A percentile compares a stretch with the other conserved stretches of the same genome.
Conservation (phyloP, 2,888 invertebrate species). For the Eueremaeus valkanovi region DNA sequence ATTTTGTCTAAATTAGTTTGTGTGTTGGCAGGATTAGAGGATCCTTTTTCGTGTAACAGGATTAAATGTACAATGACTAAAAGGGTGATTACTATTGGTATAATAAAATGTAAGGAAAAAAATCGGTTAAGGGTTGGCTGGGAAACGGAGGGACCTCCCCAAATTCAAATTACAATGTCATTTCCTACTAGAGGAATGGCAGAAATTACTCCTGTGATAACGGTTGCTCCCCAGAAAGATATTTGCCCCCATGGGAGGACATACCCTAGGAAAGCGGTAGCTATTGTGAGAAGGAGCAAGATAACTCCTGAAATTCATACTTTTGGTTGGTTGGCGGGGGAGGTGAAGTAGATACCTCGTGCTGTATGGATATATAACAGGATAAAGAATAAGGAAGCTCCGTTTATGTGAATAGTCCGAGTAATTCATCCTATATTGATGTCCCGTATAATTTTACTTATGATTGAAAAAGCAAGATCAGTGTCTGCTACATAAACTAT, state of each 20-base stretch:
- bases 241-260: constrained; percentile 75
- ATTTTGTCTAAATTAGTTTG: constrained; percentile 66
- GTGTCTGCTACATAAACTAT: constrained; percentile 66
- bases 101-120: constrained; percentile 67
- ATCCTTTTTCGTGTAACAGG: constrained; percentile 65
- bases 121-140: constrained; percentile 72
- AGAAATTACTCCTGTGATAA: constrained; percentile 71
- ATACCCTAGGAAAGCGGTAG: constrained; percentile 71
- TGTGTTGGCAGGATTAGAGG: constrained; percentile 64
- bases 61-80: constrained; percentile 63
- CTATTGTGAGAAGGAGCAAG: constrained; percentile 66
- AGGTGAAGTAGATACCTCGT: constrained; percentile 55
- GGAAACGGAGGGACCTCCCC: constrained; percentile 70
- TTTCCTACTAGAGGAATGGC: constrained; percentile 66
- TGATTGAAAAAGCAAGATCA: constrained; percentile 63
- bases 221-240: constrained; percentile 73
- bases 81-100: constrained; percentile 65
- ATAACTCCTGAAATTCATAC: constrained; percentile 63
- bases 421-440: constrained; percentile 66
- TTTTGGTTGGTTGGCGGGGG: constrained; percentile 57
- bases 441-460: constrained; percentile 66
- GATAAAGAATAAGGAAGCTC: constrained; percentile 69
- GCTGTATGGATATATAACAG: constrained; percentile 66
- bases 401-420: constrained; percentile 65
- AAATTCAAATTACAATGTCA: constrained; percentile 65